These are phyloP conservation scores for Hedya salicella DNA, from an alignment of 2,888 invertebrate species.

Conservation along the genomic window DNA sequence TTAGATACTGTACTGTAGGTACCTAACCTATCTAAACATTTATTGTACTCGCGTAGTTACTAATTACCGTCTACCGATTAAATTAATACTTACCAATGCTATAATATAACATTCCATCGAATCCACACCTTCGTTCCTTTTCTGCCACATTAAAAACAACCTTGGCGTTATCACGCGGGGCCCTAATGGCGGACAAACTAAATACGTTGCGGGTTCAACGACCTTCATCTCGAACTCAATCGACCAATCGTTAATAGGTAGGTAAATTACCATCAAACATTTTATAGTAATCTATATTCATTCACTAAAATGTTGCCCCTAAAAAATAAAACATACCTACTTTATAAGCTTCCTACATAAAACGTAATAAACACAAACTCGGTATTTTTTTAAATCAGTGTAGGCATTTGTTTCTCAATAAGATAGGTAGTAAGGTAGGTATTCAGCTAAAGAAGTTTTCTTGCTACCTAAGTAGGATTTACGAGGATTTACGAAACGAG, in stretches of 20 bases:
- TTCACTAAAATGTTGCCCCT: too few species aligned
- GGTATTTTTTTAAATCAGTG: too few species aligned
- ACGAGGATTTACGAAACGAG: conserved; percentile 2
- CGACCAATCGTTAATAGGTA: conserved; percentile 26
- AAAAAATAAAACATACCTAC: too few species aligned
- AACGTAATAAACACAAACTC: too few species aligned
- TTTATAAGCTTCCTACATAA: too few species aligned
- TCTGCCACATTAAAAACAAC: conserved; percentile 26
- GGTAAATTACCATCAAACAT: conserved; percentile 1
- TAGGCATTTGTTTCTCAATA: too few species aligned
- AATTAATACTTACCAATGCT: not conserved
- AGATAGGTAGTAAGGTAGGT: not conserved
- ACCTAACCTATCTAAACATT: too few species aligned
- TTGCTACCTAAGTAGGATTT: conserved; percentile 2
- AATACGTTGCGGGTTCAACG: conserved; percentile 28
- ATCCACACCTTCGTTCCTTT: not conserved
- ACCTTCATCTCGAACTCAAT: conserved; percentile 29
- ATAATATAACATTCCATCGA: too few species aligned
- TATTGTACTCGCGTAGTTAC: too few species aligned
- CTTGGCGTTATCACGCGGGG: conserved; percentile 35
- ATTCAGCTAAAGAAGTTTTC: conserved; percentile 6
- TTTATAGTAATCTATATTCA: not conserved
- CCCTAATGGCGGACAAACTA: conserved; percentile 4
- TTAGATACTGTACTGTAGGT: too few species aligned
- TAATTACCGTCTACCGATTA: too few species aligned